Percentiles rank a stretch among this genome's conserved stretches.
phyloP scores from a whole-genome alignment of 2,888 invertebrate genomes.

The Dynastes maya region DNA sequence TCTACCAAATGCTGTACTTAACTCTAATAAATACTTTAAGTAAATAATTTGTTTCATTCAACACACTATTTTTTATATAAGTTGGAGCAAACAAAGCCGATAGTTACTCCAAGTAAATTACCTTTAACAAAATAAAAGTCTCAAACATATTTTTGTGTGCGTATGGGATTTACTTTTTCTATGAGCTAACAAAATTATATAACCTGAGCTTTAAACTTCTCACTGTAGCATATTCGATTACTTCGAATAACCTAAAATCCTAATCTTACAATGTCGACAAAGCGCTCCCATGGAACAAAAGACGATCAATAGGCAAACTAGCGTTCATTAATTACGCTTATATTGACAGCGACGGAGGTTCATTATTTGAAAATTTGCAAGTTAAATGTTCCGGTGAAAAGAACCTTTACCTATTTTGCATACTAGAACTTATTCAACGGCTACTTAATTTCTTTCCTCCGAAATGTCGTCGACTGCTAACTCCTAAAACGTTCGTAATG shows the following conservation, averaged over 20 bases:
- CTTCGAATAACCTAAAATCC: background rate
- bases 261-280: background rate
- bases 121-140: too few species aligned
- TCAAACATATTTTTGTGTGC: too few species aligned
- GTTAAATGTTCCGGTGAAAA: constrained; percentile 44
- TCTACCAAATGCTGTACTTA: too few species aligned
- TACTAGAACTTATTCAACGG: constrained; percentile 32
- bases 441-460: constrained; percentile 38
- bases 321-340: constrained; percentile 29
- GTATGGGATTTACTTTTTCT: too few species aligned
- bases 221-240: too few species aligned
- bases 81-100: too few species aligned
- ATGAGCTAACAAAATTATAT: too few species aligned
- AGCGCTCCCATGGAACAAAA: background rate
- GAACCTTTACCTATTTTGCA: constrained; percentile 39
- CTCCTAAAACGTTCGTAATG: background rate
- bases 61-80: too few species aligned
- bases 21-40: too few species aligned
- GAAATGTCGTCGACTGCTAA: constrained; percentile 14
- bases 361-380: constrained; percentile 51
- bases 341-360: constrained; percentile 37
- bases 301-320: background rate
- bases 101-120: too few species aligned
- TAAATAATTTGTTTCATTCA: too few species aligned
- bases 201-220: too few species aligned